Conservation (phyloP, 2,113 vertebrate species). For the Sialia sialis region DNA sequence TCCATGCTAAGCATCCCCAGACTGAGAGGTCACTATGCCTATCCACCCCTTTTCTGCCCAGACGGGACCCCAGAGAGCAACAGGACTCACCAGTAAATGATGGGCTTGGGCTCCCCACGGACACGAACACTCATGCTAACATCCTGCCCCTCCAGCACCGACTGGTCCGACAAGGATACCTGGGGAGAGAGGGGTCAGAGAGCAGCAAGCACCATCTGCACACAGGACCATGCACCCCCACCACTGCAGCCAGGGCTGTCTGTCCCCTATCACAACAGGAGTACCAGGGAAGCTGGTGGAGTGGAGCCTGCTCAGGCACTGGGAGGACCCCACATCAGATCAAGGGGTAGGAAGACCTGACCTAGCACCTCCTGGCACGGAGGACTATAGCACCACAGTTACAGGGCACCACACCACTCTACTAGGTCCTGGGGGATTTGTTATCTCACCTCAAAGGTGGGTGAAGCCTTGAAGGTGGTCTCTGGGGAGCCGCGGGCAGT, state of each 20-base stretch:
- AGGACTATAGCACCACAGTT: not conserved
- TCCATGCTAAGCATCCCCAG: not conserved
- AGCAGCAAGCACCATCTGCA: not conserved
- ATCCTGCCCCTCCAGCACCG: constrained; percentile 89
- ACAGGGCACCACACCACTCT: not conserved
- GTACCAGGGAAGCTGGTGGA: not conserved
- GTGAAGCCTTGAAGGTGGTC: constrained; percentile 84
- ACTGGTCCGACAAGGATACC: constrained; percentile 85
- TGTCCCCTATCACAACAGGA: not conserved
- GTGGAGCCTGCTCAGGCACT: not conserved
- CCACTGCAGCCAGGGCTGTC: not conserved
- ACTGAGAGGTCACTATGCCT: not conserved
- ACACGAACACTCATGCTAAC: constrained; percentile 88
- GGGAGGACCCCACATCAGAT: not conserved
- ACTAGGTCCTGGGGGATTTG: not conserved
- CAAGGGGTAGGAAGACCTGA: not conserved
- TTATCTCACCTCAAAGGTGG: constrained; percentile 86
- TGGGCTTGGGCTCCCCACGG: constrained; percentile 91
- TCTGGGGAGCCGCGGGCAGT: constrained; percentile 64
- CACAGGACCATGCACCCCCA: not conserved
- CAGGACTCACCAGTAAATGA: constrained; percentile 90
- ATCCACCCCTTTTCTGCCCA: not conserved
- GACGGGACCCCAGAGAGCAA: not conserved
- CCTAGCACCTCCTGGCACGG: not conserved
- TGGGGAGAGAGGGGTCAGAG: constrained; percentile 32